Evolutionary conservation across 2,797 vertebrate species (phyloP).

Genomic region (Tolypeutes matacus): DNA sequence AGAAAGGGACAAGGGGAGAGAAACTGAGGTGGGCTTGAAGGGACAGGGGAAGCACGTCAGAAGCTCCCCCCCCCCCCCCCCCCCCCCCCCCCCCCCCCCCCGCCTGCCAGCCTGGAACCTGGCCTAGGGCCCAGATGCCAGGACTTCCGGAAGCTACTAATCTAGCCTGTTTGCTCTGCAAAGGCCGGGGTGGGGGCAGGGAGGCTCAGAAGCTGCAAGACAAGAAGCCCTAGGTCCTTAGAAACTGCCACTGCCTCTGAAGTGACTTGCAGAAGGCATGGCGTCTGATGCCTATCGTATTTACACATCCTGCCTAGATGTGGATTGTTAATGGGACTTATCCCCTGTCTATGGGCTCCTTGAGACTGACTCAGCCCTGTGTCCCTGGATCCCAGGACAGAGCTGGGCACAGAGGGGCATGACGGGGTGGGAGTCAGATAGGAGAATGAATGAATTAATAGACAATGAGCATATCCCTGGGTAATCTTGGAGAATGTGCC

Average conservation of each 20-base stretch:
- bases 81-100: not conserved
- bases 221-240: not conserved
- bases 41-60: not conserved
- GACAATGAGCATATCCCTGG: not conserved
- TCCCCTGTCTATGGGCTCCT: not conserved
- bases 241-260: not conserved
- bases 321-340: not conserved
- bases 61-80: not conserved
- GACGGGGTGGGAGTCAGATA: not conserved
- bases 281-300: not conserved
- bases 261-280: not conserved
- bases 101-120: conserved; percentile 68
- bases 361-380: not conserved
- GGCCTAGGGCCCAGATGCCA: conserved; percentile 51
- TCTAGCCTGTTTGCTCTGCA: conserved; percentile 63
- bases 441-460: not conserved
- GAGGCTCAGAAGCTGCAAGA: not conserved
- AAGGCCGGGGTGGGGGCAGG: not conserved
- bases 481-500: not conserved
- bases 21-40: conserved; percentile 20
- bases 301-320: not conserved
- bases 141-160: conserved; percentile 46
- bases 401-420: not conserved
- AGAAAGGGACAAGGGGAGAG: not conserved
- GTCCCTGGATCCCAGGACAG: not conserved